A percentile compares a stretch with the other conserved stretches of the same genome.
phyloP scores from a whole-genome alignment of 1,140 invertebrate genomes.

The Orussus abietinus region DNA sequence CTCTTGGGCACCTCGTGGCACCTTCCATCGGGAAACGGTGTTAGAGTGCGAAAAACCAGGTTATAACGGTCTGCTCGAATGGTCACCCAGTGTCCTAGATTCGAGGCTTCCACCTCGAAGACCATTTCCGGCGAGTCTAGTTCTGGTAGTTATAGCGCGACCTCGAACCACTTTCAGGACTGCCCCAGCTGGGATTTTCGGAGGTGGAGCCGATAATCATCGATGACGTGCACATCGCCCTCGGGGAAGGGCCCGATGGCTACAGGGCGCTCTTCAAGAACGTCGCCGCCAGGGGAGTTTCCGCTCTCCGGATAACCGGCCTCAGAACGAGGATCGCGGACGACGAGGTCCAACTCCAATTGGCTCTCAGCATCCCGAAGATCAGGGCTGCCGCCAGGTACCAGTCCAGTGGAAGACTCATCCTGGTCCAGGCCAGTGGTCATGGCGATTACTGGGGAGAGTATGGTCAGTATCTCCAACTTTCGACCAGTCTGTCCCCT shows the following conservation, averaged over 20 bases:
- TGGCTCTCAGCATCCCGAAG: slow-evolving; percentile 71
- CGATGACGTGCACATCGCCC: slow-evolving; percentile 73
- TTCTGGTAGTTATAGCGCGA: too few relatives aligned
- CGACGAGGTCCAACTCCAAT: slow-evolving; percentile 72
- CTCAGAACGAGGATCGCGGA: slow-evolving; percentile 56
- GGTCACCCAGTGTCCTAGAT: slow-evolving; percentile 48
- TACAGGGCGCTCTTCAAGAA: slow-evolving; percentile 74
- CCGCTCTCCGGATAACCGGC: slow-evolving; percentile 70
- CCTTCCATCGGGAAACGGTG: too few relatives aligned
- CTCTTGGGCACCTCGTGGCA: too few relatives aligned
- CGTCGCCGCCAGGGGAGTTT: slow-evolving; percentile 73
- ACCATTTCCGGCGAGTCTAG: not conserved
- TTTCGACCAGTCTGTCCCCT: too few relatives aligned
- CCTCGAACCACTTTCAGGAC: slow-evolving; percentile 36
- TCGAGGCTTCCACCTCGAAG: slow-evolving; percentile 9
- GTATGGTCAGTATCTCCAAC: slow-evolving; percentile 73
- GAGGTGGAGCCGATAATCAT: slow-evolving; percentile 72
- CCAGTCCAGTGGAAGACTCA: slow-evolving; percentile 71
- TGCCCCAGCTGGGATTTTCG: slow-evolving; percentile 43
- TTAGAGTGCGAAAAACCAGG: slow-evolving; percentile 28
- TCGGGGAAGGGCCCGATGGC: slow-evolving; percentile 72
- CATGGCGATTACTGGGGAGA: slow-evolving; percentile 83
- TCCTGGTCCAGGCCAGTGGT: slow-evolving; percentile 74
- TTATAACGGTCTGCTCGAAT: slow-evolving; percentile 51
- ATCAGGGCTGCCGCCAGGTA: slow-evolving; percentile 73